These are phyloP conservation scores for Microplitis manilae DNA, from an alignment of 2,888 invertebrate genomes.

Conservation along the genomic window DNA sequence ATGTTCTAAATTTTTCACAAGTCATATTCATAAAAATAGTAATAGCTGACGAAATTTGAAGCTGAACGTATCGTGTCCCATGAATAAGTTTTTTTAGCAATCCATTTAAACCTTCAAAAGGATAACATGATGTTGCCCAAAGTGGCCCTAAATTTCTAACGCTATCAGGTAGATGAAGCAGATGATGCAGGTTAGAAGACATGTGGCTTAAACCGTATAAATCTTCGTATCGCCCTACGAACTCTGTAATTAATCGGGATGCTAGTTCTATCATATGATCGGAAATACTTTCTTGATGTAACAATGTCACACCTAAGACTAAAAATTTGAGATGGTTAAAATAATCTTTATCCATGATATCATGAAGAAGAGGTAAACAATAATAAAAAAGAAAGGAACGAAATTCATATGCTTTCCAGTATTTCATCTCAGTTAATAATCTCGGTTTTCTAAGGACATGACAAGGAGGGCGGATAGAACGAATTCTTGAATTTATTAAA, in stretches of 20 bases:
- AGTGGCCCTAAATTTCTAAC: constrained; percentile 49
- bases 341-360: no score
- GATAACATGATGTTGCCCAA: constrained; percentile 46
- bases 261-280: constrained; percentile 38
- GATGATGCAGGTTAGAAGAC: constrained; percentile 48
- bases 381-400: constrained; percentile 49
- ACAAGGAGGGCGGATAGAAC: no score
- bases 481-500: no score
- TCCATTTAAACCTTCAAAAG: constrained; percentile 50
- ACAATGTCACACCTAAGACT: no score
- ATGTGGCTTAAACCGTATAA: constrained; percentile 49
- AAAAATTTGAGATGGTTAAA: no score
- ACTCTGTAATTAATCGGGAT: constrained; percentile 36
- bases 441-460: no score
- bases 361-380: no score
- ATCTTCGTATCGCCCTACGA: constrained; percentile 42
- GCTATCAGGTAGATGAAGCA: constrained; percentile 49
- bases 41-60: constrained; percentile 42
- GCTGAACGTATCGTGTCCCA: constrained; percentile 42
- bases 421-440: no score
- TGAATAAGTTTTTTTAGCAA: constrained; percentile 45
- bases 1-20: constrained; percentile 5
- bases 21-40: constrained; percentile 29
- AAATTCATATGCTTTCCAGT: constrained; percentile 49
- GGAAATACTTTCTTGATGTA: no score